Evolutionary conservation across 2,797 vertebrate genomes (phyloP).

Genomic region (Geotrypetes seraphini): DNA sequence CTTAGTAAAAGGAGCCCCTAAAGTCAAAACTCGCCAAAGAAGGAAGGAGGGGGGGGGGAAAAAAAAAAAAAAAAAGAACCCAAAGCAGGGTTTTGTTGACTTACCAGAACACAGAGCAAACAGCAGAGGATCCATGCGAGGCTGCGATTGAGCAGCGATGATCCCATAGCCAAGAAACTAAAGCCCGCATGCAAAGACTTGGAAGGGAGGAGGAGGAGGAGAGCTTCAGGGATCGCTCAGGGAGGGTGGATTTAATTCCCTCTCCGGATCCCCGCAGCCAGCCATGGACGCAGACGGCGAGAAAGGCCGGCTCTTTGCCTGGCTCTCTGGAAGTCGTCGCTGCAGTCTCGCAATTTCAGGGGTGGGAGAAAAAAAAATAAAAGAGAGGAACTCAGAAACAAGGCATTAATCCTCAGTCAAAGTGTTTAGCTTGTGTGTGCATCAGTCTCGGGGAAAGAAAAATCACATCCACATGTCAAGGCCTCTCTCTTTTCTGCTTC

Average conservation of each 20-base stretch:
- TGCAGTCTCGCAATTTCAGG: conserved; percentile 3
- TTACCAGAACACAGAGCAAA: conserved; percentile 78
- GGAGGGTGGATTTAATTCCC: neutral
- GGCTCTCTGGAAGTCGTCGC: conserved; percentile 5
- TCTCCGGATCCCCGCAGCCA: neutral
- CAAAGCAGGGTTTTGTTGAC: conserved; percentile 30
- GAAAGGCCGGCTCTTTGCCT: neutral
- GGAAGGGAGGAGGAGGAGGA: neutral
- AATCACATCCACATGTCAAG: conserved; percentile 53
- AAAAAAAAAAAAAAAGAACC: too few species aligned
- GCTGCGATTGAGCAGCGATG: conserved; percentile 62
- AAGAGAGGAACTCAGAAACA: too few species aligned
- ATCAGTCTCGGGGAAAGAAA: conserved; percentile 16
- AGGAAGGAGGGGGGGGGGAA: too few species aligned
- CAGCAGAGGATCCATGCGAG: conserved; percentile 75
- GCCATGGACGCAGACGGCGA: conserved; percentile 7
- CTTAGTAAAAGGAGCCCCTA: too few species aligned
- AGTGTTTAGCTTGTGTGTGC: neutral
- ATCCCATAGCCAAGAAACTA: conserved; percentile 74
- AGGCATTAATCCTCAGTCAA: neutral
- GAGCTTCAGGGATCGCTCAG: conserved; percentile 13
- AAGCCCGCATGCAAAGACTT: conserved; percentile 36
- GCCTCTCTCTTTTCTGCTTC: conserved; percentile 14
- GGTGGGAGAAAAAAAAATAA: neutral
- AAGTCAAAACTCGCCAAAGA: too few species aligned